These are phyloP conservation scores for Chesias legatella DNA, from an alignment of 2,888 invertebrate species.

Conservation along the genomic window DNA sequence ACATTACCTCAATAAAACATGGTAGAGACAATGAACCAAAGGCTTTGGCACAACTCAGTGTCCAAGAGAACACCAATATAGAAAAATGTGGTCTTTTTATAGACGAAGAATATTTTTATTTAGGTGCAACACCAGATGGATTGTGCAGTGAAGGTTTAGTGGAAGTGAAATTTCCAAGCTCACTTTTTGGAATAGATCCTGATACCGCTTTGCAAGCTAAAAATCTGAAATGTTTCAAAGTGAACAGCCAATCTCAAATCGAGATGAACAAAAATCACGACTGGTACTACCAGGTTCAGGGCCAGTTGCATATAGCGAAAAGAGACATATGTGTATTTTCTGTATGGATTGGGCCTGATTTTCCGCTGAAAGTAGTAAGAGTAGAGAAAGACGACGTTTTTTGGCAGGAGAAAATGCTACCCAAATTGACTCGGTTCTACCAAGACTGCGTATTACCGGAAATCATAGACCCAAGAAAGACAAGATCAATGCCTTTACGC, in stretches of 20 bases:
- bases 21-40: slow-evolving; percentile 14
- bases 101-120: slow-evolving; percentile 12
- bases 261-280: slow-evolving; percentile 1
- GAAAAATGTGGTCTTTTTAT: slow-evolving; percentile 19
- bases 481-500: too few relatives aligned
- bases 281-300: slow-evolving; percentile 18
- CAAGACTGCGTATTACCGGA: too few relatives aligned
- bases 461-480: too few relatives aligned
- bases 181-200: slow-evolving; percentile 4
- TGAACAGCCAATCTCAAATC: not conserved
- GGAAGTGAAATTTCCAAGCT: slow-evolving; percentile 1
- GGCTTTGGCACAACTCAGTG: slow-evolving; percentile 8
- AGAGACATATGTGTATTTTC: not conserved
- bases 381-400: too few relatives aligned
- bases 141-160: slow-evolving; percentile 1
- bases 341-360: not conserved
- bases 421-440: too few relatives aligned
- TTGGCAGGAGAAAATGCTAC: too few relatives aligned
- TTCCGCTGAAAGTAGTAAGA: too few relatives aligned
- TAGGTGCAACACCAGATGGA: slow-evolving; percentile 15
- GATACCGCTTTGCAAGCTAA: slow-evolving; percentile 1
- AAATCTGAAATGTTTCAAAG: slow-evolving; percentile 4
- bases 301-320: slow-evolving; percentile 2
- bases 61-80: slow-evolving; percentile 8
- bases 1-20: slow-evolving; percentile 10